Evolutionary conservation across 2,797 vertebrate species (phyloP).

Genomic region (Glyptemys insculpta): DNA sequence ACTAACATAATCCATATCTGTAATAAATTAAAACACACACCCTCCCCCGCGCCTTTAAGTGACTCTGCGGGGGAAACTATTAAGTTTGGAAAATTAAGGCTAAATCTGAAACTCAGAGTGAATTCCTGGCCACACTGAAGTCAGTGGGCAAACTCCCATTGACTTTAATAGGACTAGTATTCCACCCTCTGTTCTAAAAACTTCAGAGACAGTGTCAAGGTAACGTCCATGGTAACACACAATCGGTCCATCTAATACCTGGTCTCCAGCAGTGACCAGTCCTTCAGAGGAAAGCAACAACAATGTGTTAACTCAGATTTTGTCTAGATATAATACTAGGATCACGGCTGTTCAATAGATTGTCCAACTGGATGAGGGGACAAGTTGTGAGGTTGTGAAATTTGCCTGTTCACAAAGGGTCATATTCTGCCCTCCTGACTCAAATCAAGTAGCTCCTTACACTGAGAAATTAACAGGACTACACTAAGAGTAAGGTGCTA

Average conservation of each 20-base stretch:
- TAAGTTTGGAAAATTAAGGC: conserved; percentile 28
- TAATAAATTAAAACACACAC: conserved; percentile 21
- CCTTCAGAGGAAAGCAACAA: background rate
- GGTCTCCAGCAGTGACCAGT: background rate
- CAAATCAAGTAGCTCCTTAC: background rate
- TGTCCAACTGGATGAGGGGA: background rate
- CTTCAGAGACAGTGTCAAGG: background rate
- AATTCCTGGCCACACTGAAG: background rate
- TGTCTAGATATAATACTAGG: background rate
- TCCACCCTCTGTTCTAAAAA: background rate
- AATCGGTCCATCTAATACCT: background rate
- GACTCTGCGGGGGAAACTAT: background rate
- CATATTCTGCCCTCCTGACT: background rate
- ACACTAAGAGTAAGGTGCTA: background rate
- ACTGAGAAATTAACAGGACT: background rate
- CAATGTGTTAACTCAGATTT: background rate
- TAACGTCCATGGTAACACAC: background rate
- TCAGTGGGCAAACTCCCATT: background rate
- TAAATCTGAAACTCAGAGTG: background rate
- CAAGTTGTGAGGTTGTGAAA: background rate
- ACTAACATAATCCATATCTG: conserved; percentile 17
- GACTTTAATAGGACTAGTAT: background rate
- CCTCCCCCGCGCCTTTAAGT: background rate
- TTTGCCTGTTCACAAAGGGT: background rate
- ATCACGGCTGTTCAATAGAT: background rate